phyloP scores from a whole-genome alignment of 1,140 invertebrate species.

The Radopholus similis region DNA sequence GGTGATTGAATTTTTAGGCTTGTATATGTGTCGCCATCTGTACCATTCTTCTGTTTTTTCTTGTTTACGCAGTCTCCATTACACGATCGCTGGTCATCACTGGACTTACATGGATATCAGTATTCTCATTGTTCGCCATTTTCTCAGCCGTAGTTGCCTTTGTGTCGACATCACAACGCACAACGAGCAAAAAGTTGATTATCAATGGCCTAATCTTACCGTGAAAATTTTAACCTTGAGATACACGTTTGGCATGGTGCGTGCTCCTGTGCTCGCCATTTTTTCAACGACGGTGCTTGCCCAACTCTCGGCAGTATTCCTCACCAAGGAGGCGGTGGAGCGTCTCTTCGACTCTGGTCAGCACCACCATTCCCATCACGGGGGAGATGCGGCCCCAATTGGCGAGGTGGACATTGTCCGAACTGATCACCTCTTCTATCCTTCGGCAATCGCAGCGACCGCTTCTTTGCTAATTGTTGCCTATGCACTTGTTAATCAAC shows the following conservation, averaged over 20 bases:
- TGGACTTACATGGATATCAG: conserved; percentile 48
- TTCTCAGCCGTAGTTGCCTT: conserved; percentile 50
- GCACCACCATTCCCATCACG: conserved; percentile 47
- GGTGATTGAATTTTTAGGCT: conserved; percentile 22
- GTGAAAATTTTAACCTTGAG: conserved; percentile 28
- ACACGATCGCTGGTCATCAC: conserved; percentile 48
- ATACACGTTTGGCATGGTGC: conserved; percentile 50
- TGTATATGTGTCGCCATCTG: conserved; percentile 24
- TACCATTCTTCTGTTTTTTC: conserved; percentile 39
- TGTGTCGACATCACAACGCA: conserved; percentile 29
- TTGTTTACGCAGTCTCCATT: conserved; percentile 49
- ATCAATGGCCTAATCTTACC: conserved; percentile 2
- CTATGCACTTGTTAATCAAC: conserved; percentile 49
- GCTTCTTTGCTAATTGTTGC: conserved; percentile 50
- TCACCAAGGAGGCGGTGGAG: conserved; percentile 56
- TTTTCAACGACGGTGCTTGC: conserved; percentile 57
- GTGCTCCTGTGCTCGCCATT: conserved; percentile 55
- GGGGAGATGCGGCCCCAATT: conserved; percentile 1
- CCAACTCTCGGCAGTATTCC: conserved; percentile 57
- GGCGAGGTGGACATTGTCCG: conserved; percentile 16
- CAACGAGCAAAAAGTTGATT: conserved; percentile 37
- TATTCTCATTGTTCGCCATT: conserved; percentile 53
- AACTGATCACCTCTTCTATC: conserved; percentile 36
- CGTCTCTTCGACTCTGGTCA: conserved; percentile 52
- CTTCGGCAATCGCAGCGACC: conserved; percentile 28